A percentile compares a stretch with the other conserved stretches of the same genome.
Conservation (phyloP, 2,113 vertebrate species). For the Trochalopteron elliotii region DNA sequence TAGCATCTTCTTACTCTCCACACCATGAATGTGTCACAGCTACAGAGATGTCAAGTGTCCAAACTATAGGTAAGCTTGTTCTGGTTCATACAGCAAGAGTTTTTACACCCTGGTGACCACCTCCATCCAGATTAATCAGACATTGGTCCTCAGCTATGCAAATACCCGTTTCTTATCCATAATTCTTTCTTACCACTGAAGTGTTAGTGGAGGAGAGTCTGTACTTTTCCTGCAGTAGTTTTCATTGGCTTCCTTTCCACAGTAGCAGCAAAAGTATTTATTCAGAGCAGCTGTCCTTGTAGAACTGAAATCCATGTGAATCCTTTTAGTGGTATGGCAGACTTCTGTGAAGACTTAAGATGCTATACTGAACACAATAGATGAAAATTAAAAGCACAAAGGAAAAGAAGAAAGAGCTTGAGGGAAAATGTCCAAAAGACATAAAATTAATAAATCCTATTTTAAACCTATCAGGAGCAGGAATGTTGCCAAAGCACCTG, state of each 20-base stretch:
- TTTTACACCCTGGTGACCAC: not conserved
- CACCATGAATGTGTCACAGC: not conserved
- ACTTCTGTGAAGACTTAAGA: not conserved
- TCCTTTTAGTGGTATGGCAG: not conserved
- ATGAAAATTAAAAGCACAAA: not conserved
- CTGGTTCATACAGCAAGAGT: not conserved
- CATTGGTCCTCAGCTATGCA: not conserved
- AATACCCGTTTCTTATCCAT: not conserved
- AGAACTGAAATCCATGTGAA: not conserved
- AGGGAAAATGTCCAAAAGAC: not conserved
- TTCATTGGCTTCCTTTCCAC: accelerated
- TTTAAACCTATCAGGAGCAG: not conserved
- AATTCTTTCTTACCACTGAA: not conserved
- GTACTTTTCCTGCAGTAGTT: not conserved
- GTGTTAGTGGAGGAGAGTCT: not conserved
- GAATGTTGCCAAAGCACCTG: not conserved
- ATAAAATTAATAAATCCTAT: not conserved
- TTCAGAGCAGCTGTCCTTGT: not conserved
- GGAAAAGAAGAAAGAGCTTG: not conserved
- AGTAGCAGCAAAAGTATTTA: not conserved
- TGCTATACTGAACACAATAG: not conserved
- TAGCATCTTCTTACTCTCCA: not conserved
- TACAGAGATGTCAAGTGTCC: not conserved
- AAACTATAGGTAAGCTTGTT: not conserved
- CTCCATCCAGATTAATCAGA: not conserved